Evolutionary conservation across 2,113 vertebrate species (phyloP), one percentile per base, ranked within the genome.

Genomic region (Urocynchramus pylzowi): DNA sequence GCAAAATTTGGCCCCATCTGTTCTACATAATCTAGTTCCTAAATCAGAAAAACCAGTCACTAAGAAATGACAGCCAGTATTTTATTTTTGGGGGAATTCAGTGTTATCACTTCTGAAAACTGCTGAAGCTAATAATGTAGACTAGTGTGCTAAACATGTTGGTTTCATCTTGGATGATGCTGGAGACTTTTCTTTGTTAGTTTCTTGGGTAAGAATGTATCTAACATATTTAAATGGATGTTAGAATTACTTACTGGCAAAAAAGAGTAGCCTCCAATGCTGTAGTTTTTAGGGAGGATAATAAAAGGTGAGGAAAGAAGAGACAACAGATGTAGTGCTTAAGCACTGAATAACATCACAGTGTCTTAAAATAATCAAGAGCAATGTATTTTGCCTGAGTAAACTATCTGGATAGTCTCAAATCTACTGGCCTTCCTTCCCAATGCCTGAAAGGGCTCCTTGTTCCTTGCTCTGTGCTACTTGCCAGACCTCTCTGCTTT

Each of bases 1-100:
- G 45, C 20, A 82, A 91, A 93, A 82, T 94, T 95, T 95, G 84
- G 80, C 87, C 91, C 89, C 89, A 95, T 94, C 91, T 96, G 89
- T 94, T 95, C 84, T 56, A 49, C 60, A 71, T 26, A 77, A 68
- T 80, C 16, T 84, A 64, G 61, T 89, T 89, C 56, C 61, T 87
- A 95, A 92, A 90, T 84, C 45, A 94, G 41, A 84, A 84, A 82
- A 81, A 87, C 3, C 56, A 91, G 60, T 44, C 60, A 42, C 73
- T 71, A 84, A 67, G 84, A 86, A 86, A 95, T 84, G 56, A 81
- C 92, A 84, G 23, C 30, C 21, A 44, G 26, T 84, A 42, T 86
- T 86, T 89, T 75, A 71, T 78, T 87, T 93, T 92, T 91, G 65
- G 79, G 16, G 47, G 76, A 81, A 81, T 80, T 89, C 35, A 13